A percentile compares a stretch with the other conserved stretches of the same genome.
phyloP scores from a whole-genome alignment of 2,888 invertebrate genomes.

The Eupithecia pulchellata region DNA sequence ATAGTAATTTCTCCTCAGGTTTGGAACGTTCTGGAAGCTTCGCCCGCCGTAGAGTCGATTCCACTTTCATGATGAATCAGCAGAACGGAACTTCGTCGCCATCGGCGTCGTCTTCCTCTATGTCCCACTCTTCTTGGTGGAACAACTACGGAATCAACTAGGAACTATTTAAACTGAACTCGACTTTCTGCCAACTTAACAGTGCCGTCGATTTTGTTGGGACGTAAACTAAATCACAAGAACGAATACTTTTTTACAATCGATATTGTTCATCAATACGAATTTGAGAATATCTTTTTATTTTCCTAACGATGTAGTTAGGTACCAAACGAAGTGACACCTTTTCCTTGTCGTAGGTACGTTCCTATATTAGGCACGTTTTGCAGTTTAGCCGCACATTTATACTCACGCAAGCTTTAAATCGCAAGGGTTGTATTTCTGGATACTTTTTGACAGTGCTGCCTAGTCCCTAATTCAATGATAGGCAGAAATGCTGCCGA shows the following conservation, averaged over 20 bases:
- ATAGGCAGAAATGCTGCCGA: not conserved
- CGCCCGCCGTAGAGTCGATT: conserved; percentile 62
- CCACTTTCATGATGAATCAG: conserved; percentile 51
- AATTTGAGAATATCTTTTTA: no score
- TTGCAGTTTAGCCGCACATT: not conserved
- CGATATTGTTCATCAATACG: no score
- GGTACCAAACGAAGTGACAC: not conserved
- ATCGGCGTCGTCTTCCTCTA: conserved; percentile 56
- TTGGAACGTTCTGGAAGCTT: conserved; percentile 59
- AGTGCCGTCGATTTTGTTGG: not conserved
- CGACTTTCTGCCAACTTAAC: not conserved
- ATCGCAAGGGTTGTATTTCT: not conserved
- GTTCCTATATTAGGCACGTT: no score
- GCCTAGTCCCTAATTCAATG: not conserved
- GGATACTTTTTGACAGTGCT: not conserved
- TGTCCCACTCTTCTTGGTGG: conserved; percentile 57
- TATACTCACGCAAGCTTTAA: not conserved
- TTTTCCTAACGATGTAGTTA: no score
- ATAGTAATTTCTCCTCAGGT: conserved; percentile 37
- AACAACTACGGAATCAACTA: conserved; percentile 60
- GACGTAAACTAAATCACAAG: not conserved
- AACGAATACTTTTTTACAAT: not conserved
- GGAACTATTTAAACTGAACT: conserved; percentile 18
- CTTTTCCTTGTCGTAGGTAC: not conserved
- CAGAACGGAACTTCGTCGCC: conserved; percentile 51